phyloP scores from a whole-genome alignment of 2,113 vertebrate genomes.

The Gila orcuttii region DNA sequence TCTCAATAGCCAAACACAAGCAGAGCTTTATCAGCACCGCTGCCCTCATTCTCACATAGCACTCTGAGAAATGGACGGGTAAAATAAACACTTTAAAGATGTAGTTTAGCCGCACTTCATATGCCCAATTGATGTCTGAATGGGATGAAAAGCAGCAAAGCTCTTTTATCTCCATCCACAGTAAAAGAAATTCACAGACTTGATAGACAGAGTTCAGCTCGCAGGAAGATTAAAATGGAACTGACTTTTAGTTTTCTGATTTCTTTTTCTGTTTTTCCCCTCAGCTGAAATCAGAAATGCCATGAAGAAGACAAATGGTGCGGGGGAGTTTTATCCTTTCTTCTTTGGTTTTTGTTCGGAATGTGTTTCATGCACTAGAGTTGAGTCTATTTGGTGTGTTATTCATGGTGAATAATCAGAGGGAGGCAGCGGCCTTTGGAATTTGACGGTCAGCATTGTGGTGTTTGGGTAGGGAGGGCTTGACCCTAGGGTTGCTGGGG shows the following conservation, averaged over 20 bases:
- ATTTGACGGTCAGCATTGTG: slow-evolving; percentile 38
- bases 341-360: neutral
- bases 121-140: slow-evolving; percentile 31
- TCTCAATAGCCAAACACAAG: slow-evolving; percentile 19
- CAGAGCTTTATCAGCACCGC: neutral
- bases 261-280: no score
- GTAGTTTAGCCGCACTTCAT: slow-evolving; percentile 36
- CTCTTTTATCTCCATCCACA: slow-evolving; percentile 25
- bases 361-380: slow-evolving; percentile 31
- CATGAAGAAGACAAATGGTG: neutral
- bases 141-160: slow-evolving; percentile 29
- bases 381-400: slow-evolving; percentile 45
- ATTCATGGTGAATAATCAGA: slow-evolving; percentile 25
- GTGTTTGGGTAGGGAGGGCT: slow-evolving; percentile 30
- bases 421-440: slow-evolving; percentile 38
- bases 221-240: neutral
- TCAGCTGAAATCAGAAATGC: slow-evolving; percentile 1
- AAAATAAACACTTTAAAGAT: slow-evolving; percentile 43
- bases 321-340: neutral
- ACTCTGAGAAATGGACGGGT: neutral
- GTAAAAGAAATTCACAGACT: slow-evolving; percentile 18
- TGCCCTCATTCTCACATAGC: neutral
- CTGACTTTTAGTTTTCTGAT: neutral
- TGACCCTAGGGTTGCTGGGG: slow-evolving; percentile 37
- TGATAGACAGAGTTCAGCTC: slow-evolving; percentile 30